These are phyloP conservation scores for Nebria ingens DNA, from an alignment of 1,140 invertebrate species.

Conservation along the genomic window DNA sequence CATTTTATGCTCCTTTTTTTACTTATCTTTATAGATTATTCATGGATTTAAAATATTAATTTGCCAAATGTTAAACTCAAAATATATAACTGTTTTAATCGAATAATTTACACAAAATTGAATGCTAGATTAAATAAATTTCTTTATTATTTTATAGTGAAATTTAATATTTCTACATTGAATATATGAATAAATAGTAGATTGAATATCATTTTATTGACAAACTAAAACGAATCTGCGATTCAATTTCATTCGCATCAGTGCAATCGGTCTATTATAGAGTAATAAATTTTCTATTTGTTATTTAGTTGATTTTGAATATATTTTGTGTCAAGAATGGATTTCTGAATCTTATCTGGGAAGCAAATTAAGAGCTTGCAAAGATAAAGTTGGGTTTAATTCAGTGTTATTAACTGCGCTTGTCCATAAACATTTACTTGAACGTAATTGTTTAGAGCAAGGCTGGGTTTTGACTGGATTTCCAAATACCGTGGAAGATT, in stretches of 20 bases:
- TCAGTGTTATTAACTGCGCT: conserved; percentile 36
- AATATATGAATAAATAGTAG: background rate
- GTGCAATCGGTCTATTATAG: conserved; percentile 3
- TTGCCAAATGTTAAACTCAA: background rate
- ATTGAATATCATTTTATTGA: background rate
- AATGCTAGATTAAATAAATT: too few species aligned
- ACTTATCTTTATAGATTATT: too few species aligned
- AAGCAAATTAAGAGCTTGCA: conserved; percentile 34
- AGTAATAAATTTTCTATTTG: conserved; percentile 10
- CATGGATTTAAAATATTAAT: too few species aligned
- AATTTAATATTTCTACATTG: too few species aligned
- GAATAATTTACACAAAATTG: too few species aligned
- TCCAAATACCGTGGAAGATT: conserved; percentile 42
- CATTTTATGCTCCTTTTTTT: too few species aligned
- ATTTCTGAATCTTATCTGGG: conserved; percentile 38
- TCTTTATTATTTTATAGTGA: too few species aligned
- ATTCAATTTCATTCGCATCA: conserved; percentile 1
- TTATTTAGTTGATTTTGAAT: conserved; percentile 42
- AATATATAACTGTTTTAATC: too few species aligned
- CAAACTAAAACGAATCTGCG: background rate
- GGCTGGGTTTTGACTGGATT: conserved; percentile 52
- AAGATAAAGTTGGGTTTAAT: conserved; percentile 32
- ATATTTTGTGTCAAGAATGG: conserved; percentile 38
- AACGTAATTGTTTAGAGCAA: conserved; percentile 42
- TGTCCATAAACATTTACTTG: conserved; percentile 37